Evolutionary conservation across 2,113 vertebrate genomes (phyloP).

Genomic region (Ceyx cyanopectus): DNA sequence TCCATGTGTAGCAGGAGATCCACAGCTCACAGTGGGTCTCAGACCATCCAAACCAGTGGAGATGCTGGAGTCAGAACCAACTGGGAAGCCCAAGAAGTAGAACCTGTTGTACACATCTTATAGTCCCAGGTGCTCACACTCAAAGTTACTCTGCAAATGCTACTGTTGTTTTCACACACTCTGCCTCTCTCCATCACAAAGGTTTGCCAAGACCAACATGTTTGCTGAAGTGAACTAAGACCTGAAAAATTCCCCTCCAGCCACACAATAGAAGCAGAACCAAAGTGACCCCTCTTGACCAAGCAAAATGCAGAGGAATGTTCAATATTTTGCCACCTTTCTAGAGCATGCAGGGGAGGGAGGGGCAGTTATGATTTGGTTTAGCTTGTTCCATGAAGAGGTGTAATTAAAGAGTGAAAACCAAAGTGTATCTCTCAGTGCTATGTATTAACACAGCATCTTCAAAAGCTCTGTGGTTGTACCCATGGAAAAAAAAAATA

Average conservation of each 20-base stretch:
- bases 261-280: neutral
- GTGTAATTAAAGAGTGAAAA: neutral
- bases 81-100: neutral
- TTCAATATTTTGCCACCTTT: neutral
- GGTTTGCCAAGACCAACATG: neutral
- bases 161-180: neutral
- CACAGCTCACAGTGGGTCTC: neutral
- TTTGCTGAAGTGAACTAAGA: neutral
- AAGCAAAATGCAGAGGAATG: neutral
- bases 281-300: neutral
- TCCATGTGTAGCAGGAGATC: fast-evolving
- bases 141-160: neutral
- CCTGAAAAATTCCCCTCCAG: neutral
- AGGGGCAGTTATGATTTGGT: neutral
- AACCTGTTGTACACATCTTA: neutral
- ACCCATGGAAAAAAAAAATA: neutral
- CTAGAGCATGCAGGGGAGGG: neutral
- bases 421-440: neutral
- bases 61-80: neutral
- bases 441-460: neutral
- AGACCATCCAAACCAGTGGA: neutral
- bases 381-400: neutral
- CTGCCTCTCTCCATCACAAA: neutral
- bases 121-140: fast-evolving
- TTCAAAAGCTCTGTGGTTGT: neutral